A percentile compares a stretch with the other conserved stretches of the same genome.
Conservation (phyloP, 2,113 vertebrate species). For the Lampris incognitus region DNA sequence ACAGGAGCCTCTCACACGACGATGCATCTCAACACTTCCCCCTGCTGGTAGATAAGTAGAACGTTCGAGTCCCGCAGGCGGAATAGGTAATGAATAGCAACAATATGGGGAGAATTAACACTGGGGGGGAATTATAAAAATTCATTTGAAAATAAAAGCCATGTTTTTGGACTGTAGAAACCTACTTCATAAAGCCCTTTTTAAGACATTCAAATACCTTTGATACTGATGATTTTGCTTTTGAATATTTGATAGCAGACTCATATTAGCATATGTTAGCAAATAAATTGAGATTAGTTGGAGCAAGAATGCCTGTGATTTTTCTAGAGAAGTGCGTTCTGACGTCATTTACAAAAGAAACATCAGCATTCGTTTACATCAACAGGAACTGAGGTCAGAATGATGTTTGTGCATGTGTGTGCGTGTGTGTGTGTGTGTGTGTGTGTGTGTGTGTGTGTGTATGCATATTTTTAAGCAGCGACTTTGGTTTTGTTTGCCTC, state of each 20-base stretch:
- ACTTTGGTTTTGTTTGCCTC: constrained; percentile 44
- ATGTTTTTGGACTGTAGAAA: not conserved
- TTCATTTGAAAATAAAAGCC: not conserved
- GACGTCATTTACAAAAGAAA: too few species aligned
- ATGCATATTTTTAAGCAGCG: not conserved
- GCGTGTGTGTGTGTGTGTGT: too few species aligned
- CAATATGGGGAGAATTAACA: not conserved
- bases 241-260: not conserved
- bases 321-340: too few species aligned
- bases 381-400: not conserved
- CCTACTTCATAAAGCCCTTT: not conserved
- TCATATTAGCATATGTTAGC: not conserved
- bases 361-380: not conserved
- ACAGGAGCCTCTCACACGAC: not conserved
- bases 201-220: not conserved
- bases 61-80: not conserved
- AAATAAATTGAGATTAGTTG: not conserved
- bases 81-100: not conserved
- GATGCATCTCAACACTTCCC: constrained; percentile 39
- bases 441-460: too few species aligned
- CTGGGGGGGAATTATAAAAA: not conserved
- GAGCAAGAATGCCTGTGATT: not conserved
- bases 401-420: not conserved
- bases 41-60: constrained; percentile 43
- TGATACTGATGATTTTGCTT: not conserved